phyloP scores from a whole-genome alignment of 2,113 vertebrate species.

The Paradisaea rubra region DNA sequence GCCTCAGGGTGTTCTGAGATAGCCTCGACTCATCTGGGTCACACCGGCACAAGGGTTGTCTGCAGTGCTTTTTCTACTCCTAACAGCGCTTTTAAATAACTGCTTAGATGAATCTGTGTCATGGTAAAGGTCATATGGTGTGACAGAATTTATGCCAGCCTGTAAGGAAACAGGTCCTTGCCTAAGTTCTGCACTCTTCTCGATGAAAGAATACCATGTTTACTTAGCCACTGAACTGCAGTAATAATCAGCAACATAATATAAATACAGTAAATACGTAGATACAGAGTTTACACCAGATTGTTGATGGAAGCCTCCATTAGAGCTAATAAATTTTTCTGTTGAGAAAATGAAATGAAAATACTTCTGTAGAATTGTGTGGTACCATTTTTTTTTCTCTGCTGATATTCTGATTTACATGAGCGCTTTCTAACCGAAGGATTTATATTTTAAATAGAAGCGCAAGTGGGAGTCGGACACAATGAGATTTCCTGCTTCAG shows the following conservation, averaged over 20 bases:
- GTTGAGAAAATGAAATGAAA: conserved; percentile 23
- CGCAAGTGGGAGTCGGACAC: conserved; percentile 33
- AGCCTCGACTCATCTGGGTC: background rate
- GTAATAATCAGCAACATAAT: background rate
- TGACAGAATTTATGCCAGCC: background rate
- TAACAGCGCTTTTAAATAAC: background rate
- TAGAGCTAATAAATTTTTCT: background rate
- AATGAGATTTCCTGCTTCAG: conserved; percentile 64
- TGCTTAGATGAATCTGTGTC: background rate
- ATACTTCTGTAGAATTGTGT: background rate
- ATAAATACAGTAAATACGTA: background rate
- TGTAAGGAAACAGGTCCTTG: background rate
- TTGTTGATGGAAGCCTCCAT: background rate
- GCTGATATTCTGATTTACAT: conserved; percentile 29
- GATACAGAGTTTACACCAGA: background rate
- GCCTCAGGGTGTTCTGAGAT: background rate
- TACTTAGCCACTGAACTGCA: background rate
- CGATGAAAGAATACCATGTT: background rate
- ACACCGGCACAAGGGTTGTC: background rate
- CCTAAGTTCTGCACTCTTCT: background rate
- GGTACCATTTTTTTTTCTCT: background rate
- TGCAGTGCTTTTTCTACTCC: background rate
- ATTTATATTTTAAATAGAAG: conserved; percentile 63
- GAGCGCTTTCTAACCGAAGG: conserved; percentile 16
- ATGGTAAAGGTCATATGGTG: background rate